Conservation (phyloP, 2,888 invertebrate genomes). For the Muscina levida region DNA sequence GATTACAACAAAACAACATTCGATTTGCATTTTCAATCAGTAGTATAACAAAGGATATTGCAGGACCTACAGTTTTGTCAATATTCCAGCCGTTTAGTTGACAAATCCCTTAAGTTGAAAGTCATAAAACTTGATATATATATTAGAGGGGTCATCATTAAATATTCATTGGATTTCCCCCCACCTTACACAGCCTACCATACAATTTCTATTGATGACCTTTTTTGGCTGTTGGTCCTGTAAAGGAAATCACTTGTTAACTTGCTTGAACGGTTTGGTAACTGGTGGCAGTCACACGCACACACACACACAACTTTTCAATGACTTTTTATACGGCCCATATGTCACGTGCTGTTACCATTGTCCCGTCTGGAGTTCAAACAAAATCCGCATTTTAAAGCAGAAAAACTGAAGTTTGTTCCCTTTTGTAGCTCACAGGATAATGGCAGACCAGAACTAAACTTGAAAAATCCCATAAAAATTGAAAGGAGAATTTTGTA, state of each 20-base stretch:
- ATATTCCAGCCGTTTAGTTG: not conserved
- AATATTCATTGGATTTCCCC: slow-evolving; percentile 60
- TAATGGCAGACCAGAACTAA: slow-evolving; percentile 58
- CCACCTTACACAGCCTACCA: not conserved
- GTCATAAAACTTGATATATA: slow-evolving; percentile 7
- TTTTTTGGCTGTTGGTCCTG: not conserved
- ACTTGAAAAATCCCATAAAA: slow-evolving; percentile 47
- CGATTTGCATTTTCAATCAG: no score
- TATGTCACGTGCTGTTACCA: slow-evolving; percentile 75
- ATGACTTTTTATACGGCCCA: slow-evolving; percentile 74
- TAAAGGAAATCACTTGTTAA: slow-evolving; percentile 31
- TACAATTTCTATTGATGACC: slow-evolving; percentile 52
- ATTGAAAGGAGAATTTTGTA: slow-evolving; percentile 35
- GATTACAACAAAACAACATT: not conserved
- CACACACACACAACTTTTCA: slow-evolving; percentile 19
- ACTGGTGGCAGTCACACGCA: slow-evolving; percentile 61
- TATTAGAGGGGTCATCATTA: slow-evolving; percentile 43
- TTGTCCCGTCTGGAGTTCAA: slow-evolving; percentile 38
- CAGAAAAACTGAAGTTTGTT: not conserved
- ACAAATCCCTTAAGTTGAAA: slow-evolving; percentile 38
- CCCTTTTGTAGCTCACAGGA: not conserved
- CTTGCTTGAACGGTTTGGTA: slow-evolving; percentile 6
- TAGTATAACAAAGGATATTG: no score
- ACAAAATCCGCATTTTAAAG: slow-evolving; percentile 1
- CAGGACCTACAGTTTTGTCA: no score